These are phyloP conservation scores for Pheosia tremula DNA, from an alignment of 2,888 invertebrate genomes.

Conservation along the genomic window DNA sequence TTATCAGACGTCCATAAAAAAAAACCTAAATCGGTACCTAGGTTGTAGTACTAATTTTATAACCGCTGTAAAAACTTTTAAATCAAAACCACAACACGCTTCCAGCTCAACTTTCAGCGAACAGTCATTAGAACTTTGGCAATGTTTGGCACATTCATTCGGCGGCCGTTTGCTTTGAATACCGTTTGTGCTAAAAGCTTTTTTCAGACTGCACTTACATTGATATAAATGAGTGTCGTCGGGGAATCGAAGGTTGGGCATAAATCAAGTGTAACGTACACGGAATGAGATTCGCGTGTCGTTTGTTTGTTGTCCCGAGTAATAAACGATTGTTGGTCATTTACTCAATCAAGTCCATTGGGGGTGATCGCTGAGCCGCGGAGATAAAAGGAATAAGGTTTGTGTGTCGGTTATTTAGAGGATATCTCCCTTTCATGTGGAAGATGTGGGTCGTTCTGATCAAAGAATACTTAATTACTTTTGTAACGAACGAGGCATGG, in stretches of 20 bases:
- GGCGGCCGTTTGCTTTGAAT: conserved; percentile 54
- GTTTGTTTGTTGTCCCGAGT: conserved; percentile 54
- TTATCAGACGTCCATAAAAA: conserved; percentile 4
- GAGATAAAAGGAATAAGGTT: conserved; percentile 9
- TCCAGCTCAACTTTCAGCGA: conserved; percentile 28
- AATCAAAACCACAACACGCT: conserved; percentile 26
- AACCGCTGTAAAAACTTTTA: conserved; percentile 18
- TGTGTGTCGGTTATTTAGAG: conserved; percentile 4
- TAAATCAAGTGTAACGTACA: conserved; percentile 66
- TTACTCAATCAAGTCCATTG: conserved; percentile 49
- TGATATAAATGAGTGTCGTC: conserved; percentile 76
- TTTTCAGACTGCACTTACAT: conserved; percentile 66
- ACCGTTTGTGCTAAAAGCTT: conserved; percentile 72
- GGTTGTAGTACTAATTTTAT: conserved; percentile 5
- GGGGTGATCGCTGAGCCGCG: conserved; percentile 9
- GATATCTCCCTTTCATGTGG: conserved; percentile 5
- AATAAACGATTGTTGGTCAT: conserved; percentile 58
- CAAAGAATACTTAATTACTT: conserved; percentile 5
- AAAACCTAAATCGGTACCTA: conserved; percentile 1
- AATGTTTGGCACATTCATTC: conserved; percentile 52
- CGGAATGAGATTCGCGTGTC: conserved; percentile 49
- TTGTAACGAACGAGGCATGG: conserved; percentile 2
- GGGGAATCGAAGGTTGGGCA: conserved; percentile 58
- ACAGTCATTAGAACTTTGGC: conserved; percentile 42
- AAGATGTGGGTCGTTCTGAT: conserved; percentile 7